These are phyloP conservation scores for Acronicta psi DNA, from an alignment of 2,888 invertebrate genomes.

Conservation along the genomic window DNA sequence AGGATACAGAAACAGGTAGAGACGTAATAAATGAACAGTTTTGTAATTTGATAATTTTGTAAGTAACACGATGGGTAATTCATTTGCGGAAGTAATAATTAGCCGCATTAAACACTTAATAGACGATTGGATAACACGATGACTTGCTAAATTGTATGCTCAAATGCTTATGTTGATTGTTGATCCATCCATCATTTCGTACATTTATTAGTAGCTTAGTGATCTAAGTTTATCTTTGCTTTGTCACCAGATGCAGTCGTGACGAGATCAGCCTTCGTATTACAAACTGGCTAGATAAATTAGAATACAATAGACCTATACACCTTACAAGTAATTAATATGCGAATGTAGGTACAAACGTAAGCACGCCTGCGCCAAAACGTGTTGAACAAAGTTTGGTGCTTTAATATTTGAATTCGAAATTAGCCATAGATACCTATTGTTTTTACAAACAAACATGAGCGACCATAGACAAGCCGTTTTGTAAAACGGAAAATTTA, in stretches of 20 bases:
- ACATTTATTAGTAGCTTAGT: conserved; percentile 23
- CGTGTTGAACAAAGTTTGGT: conserved; percentile 37
- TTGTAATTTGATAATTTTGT: conserved; percentile 34
- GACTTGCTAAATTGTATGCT: conserved; percentile 1
- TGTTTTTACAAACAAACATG: too few species aligned
- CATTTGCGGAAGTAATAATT: conserved; percentile 29
- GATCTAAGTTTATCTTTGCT: conserved; percentile 58
- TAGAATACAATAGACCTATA: conserved; percentile 85
- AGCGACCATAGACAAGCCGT: not conserved
- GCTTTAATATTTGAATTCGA: conserved; percentile 15
- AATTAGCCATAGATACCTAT: not conserved
- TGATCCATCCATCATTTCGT: conserved; percentile 28
- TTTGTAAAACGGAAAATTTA: too few species aligned
- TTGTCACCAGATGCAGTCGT: conserved; percentile 77
- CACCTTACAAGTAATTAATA: conserved; percentile 82
- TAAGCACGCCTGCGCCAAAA: conserved; percentile 36
- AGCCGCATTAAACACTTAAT: conserved; percentile 27
- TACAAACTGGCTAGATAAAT: conserved; percentile 79
- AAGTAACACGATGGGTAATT: conserved; percentile 26
- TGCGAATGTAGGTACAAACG: conserved; percentile 60
- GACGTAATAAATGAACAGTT: conserved; percentile 28
- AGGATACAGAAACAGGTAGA: not conserved
- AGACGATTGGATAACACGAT: conserved; percentile 30
- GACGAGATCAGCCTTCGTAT: conserved; percentile 80
- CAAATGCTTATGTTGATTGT: conserved; percentile 10